Conservation (phyloP, 23 tunicate species). For the Aplidium turbinatum region DNA sequence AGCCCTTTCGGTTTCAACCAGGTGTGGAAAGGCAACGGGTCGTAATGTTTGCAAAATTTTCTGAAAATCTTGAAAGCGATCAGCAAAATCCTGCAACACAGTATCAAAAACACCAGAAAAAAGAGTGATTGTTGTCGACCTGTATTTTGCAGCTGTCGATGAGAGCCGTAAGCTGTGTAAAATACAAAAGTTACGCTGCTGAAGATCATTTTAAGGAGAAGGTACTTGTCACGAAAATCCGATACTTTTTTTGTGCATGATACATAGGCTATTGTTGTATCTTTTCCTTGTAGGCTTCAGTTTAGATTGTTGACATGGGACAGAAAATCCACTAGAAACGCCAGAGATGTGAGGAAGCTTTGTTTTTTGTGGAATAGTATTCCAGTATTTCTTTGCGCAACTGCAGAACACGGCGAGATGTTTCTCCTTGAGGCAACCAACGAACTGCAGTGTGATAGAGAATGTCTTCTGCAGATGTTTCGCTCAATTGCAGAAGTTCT, state of each 20-base stretch:
- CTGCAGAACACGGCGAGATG: slow-evolving; percentile 31
- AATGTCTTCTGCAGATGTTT: slow-evolving; percentile 40
- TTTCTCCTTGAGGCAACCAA: slow-evolving; percentile 59
- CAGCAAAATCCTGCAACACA: slow-evolving; percentile 39
- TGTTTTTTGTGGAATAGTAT: slow-evolving; percentile 19
- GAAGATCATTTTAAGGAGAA: slow-evolving; percentile 15
- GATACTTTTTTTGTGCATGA: no score
- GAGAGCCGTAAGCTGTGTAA: slow-evolving; percentile 34
- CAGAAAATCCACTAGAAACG: slow-evolving; percentile 48
- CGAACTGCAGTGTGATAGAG: slow-evolving; percentile 42
- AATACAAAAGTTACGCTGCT: slow-evolving; percentile 30
- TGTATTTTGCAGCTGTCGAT: slow-evolving; percentile 26
- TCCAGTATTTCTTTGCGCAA: slow-evolving; percentile 27
- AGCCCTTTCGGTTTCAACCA: no score
- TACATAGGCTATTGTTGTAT: no score
- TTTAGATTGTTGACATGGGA: no score
- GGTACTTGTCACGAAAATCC: no score
- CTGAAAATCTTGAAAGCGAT: no score
- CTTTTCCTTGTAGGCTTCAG: slow-evolving; percentile 5
- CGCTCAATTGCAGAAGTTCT: no score
- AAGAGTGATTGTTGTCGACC: slow-evolving; percentile 23
- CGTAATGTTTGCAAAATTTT: no score
- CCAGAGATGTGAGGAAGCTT: slow-evolving; percentile 38
- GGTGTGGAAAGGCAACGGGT: no score
- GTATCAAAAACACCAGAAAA: slow-evolving; percentile 49